These are phyloP conservation scores for Rana temporaria DNA, from an alignment of 2,113 vertebrate species.

Conservation along the genomic window DNA sequence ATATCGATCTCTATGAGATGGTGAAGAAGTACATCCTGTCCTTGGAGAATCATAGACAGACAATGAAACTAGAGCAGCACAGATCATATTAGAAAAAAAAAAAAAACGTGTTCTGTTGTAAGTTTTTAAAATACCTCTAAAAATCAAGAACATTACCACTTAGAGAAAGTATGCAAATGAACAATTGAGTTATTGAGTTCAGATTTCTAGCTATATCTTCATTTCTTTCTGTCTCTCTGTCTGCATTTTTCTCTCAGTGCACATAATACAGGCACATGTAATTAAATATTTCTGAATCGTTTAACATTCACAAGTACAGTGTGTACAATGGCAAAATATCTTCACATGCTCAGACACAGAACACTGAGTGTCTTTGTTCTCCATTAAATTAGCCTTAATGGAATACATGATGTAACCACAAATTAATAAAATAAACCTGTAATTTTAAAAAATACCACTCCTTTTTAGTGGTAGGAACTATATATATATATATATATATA, in stretches of 20 bases:
- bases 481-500: constrained; percentile 45
- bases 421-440: constrained; percentile 62
- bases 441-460: constrained; percentile 49
- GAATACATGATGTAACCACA: constrained; percentile 61
- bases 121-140: constrained; percentile 1
- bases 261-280: background rate
- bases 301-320: constrained; percentile 23
- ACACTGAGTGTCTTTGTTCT: constrained; percentile 51
- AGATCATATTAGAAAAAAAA: constrained; percentile 12
- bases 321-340: constrained; percentile 8
- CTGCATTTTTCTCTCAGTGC: background rate
- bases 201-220: no score
- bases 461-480: constrained; percentile 6
- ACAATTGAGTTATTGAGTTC: background rate
- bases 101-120: background rate
- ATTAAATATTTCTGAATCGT: constrained; percentile 3
- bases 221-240: no score
- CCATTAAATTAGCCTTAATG: constrained; percentile 54
- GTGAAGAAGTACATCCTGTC: background rate
- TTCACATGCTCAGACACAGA: constrained; percentile 30
- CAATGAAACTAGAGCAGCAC: constrained; percentile 26
- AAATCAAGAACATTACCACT: background rate
- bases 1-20: constrained; percentile 16
- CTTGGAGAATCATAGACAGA: constrained; percentile 4
- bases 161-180: constrained; percentile 2